Evolutionary conservation across 2,113 vertebrate genomes (phyloP).

Genomic region (Pogonocichla stellata): DNA sequence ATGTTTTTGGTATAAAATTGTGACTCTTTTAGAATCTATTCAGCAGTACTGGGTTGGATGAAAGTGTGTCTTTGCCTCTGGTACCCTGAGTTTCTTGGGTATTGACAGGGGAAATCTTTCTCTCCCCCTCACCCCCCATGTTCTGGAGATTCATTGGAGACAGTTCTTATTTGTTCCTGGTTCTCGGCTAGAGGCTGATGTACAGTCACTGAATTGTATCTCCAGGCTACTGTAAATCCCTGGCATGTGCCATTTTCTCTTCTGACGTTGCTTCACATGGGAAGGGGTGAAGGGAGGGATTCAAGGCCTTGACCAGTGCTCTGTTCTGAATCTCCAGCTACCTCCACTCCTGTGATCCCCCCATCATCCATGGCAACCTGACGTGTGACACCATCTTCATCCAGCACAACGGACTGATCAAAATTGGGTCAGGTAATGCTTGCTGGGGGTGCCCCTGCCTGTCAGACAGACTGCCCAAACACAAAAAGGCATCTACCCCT

Average conservation of each 20-base stretch:
- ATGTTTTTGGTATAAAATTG: not conserved
- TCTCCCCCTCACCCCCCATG: fast-evolving
- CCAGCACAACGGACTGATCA: conserved; percentile 98
- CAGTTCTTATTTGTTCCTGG: not conserved
- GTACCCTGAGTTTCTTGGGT: not conserved
- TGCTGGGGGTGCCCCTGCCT: not conserved
- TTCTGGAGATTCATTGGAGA: not conserved
- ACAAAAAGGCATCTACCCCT: not conserved
- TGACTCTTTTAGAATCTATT: not conserved
- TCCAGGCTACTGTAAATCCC: not conserved
- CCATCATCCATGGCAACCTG: conserved; percentile 98
- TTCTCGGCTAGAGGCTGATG: not conserved
- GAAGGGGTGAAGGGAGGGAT: not conserved
- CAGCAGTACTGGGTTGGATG: not conserved
- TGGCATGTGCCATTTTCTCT: not conserved
- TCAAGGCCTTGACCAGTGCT: conserved; percentile 21
- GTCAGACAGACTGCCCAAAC: not conserved
- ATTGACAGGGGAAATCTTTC: not conserved
- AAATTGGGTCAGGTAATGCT: conserved; percentile 93
- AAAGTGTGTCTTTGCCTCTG: not conserved
- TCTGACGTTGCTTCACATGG: not conserved
- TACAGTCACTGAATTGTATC: not conserved
- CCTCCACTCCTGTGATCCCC: conserved; percentile 95
- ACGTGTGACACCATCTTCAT: conserved; percentile 99
- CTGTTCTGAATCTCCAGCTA: conserved; percentile 79